Evolutionary conservation across 2,797 vertebrate species (phyloP).

Genomic region (Coranthus polyacanthus): DNA sequence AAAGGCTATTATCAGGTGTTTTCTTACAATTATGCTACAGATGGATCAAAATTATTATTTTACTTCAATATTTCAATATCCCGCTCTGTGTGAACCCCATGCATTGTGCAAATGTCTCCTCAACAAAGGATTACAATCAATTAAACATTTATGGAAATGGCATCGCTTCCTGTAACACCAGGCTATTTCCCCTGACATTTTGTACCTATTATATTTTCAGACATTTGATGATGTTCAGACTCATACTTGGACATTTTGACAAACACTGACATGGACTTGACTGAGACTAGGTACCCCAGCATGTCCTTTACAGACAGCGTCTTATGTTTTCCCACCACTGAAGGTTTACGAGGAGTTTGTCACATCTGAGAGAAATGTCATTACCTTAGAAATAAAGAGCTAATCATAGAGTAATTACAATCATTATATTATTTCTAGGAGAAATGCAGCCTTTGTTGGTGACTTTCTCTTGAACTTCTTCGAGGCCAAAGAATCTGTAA

Average conservation of each 20-base stretch:
- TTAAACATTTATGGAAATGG: slow-evolving; percentile 96
- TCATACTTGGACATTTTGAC: slow-evolving; percentile 92
- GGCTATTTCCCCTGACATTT: slow-evolving; percentile 97
- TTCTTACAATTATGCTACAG: slow-evolving; percentile 73
- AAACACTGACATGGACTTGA: slow-evolving; percentile 91
- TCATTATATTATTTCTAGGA: slow-evolving; percentile 76
- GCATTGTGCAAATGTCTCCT: slow-evolving; percentile 82
- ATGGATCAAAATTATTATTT: slow-evolving; percentile 76
- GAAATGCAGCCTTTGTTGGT: slow-evolving; percentile 70
- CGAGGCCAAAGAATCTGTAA: slow-evolving; percentile 3
- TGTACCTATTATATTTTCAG: slow-evolving; percentile 94
- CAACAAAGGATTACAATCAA: slow-evolving; percentile 96
- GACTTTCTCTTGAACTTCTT: slow-evolving; percentile 43
- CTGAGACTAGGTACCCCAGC: slow-evolving; percentile 86
- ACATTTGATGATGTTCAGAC: slow-evolving; percentile 86
- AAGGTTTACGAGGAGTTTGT: slow-evolving; percentile 59
- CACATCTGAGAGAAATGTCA: slow-evolving; percentile 85
- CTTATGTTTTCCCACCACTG: too few species aligned
- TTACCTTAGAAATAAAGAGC: slow-evolving; percentile 86
- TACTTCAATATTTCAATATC: slow-evolving; percentile 77
- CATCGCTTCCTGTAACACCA: slow-evolving; percentile 92
- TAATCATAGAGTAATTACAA: slow-evolving; percentile 85
- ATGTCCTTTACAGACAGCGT: slow-evolving; percentile 85
- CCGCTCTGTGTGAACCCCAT: slow-evolving; percentile 72
- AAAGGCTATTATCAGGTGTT: slow-evolving; percentile 68